Percentiles rank a stretch among this genome's conserved stretches.
phyloP scores from a whole-genome alignment of 2,888 invertebrate species.

The Xiphydria camelus region DNA sequence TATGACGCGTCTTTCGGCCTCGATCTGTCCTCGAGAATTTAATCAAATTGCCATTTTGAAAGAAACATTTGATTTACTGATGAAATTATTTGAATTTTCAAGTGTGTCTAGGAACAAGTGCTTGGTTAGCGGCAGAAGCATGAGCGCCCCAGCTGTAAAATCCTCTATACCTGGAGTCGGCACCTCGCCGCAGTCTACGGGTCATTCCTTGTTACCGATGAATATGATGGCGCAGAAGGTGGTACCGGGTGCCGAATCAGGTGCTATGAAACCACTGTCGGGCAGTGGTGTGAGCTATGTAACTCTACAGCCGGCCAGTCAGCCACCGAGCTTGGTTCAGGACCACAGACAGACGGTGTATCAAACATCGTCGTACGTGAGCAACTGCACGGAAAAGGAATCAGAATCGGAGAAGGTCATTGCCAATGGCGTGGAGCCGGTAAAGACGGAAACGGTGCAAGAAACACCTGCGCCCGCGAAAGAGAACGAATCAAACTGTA shows the following conservation, averaged over 20 bases:
- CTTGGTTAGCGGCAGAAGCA: slow-evolving; percentile 23
- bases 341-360: slow-evolving; percentile 53
- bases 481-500: slow-evolving; percentile 41
- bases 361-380: slow-evolving; percentile 39
- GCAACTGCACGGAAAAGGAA: slow-evolving; percentile 38
- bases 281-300: slow-evolving; percentile 48
- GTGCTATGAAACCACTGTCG: slow-evolving; percentile 48
- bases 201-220: slow-evolving; percentile 53
- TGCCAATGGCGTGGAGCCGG: slow-evolving; percentile 45
- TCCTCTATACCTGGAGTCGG: slow-evolving; percentile 54
- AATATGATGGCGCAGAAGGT: slow-evolving; percentile 55
- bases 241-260: slow-evolving; percentile 39
- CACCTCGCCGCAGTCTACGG: slow-evolving; percentile 42
- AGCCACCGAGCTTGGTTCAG: slow-evolving; percentile 54
- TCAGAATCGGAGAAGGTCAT: slow-evolving; percentile 41
- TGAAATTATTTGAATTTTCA: no score
- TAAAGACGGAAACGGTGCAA: slow-evolving; percentile 35
- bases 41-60: no score
- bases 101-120: not conserved
- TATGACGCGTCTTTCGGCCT: no score
- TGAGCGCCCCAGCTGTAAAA: slow-evolving; percentile 55
- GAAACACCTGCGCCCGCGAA: slow-evolving; percentile 29
- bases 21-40: no score
- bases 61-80: no score
- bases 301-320: slow-evolving; percentile 45